Evolutionary conservation across 2,888 invertebrate genomes (phyloP).

Genomic region (Himalopsyche japonica): DNA sequence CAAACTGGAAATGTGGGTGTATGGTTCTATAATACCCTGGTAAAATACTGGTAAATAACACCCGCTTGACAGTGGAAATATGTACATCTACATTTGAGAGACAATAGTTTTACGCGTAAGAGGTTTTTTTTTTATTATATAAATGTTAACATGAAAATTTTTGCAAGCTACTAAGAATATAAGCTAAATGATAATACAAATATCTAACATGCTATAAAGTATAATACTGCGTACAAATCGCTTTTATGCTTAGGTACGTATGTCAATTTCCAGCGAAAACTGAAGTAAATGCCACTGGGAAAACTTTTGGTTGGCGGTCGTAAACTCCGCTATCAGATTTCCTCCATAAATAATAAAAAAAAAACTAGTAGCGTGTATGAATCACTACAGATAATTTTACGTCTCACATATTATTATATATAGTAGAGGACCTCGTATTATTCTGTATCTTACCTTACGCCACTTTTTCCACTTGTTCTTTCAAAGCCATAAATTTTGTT

Average conservation of each 20-base stretch:
- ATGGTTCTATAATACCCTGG: too few species aligned
- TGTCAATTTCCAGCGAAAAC: background rate
- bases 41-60: too few species aligned
- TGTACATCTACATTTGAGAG: too few species aligned
- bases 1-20: too few species aligned
- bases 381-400: conserved; percentile 1
- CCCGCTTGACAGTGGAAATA: too few species aligned
- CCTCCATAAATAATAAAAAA: conserved; percentile 6
- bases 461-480: conserved; percentile 25
- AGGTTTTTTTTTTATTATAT: too few species aligned
- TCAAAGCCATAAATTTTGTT: conserved; percentile 22
- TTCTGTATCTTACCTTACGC: conserved; percentile 7
- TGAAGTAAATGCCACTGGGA: background rate
- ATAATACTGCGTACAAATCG: background rate
- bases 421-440: background rate
- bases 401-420: background rate
- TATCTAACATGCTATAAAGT: background rate
- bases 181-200: too few species aligned
- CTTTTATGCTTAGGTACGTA: background rate
- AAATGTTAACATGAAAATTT: too few species aligned
- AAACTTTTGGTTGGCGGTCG: background rate
- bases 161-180: too few species aligned
- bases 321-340: background rate
- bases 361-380: background rate
- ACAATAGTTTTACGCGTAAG: too few species aligned